These are phyloP conservation scores for Leptinotarsa haldemani DNA, from an alignment of 2,888 invertebrate species.

Conservation along the genomic window DNA sequence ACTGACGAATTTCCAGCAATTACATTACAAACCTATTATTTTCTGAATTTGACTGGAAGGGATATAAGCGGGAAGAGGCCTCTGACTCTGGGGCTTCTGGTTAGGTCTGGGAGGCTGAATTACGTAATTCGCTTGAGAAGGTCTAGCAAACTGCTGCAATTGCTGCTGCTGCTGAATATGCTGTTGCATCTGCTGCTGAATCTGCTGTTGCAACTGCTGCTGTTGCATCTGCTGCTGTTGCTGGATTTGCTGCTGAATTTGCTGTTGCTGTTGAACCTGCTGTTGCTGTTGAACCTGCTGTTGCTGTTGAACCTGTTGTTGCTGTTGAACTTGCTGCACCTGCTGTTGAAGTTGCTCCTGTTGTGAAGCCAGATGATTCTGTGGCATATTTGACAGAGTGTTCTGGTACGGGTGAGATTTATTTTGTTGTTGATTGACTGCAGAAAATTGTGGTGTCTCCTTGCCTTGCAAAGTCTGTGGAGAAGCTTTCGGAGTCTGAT, in stretches of 20 bases:
- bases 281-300: constrained; percentile 35
- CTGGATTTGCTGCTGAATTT: constrained; percentile 38
- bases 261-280: constrained; percentile 44
- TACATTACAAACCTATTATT: constrained; percentile 59
- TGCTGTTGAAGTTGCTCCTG: constrained; percentile 32
- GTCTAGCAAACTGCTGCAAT: constrained; percentile 46
- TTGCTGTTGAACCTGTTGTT: constrained; percentile 38
- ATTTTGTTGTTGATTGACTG: constrained; percentile 42
- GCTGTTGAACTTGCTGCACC: constrained; percentile 41
- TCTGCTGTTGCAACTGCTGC: constrained; percentile 54
- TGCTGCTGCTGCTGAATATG: constrained; percentile 56
- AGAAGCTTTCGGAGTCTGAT: constrained; percentile 15
- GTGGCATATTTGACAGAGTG: constrained; percentile 20
- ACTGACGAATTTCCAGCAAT: not conserved
- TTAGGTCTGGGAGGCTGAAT: constrained; percentile 55
- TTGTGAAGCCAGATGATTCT: constrained; percentile 22
- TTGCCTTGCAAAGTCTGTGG: constrained; percentile 30
- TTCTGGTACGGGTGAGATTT: constrained; percentile 35
- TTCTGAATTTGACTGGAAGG: constrained; percentile 61
- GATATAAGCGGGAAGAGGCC: constrained; percentile 58
- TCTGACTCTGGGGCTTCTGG: constrained; percentile 49
- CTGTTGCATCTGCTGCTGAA: constrained; percentile 39
- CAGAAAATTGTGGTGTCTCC: constrained; percentile 39
- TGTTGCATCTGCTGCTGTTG: constrained; percentile 40
- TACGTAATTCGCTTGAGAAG: constrained; percentile 55